Evolutionary conservation across 2,888 invertebrate genomes (phyloP).

Genomic region (Pseudeuparius sepicola): DNA sequence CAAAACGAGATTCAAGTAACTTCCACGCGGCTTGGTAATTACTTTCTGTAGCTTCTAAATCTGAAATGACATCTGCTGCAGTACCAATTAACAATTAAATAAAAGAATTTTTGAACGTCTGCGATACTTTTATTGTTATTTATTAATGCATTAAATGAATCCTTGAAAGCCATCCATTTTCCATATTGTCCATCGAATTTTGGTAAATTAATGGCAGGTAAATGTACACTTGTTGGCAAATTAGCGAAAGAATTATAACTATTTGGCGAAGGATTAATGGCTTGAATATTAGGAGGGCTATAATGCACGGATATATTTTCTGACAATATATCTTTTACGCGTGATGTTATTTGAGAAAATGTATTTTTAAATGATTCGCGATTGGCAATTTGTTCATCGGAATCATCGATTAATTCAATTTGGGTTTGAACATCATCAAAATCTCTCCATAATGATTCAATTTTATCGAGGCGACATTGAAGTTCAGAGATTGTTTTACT

Average conservation of each 20-base stretch:
- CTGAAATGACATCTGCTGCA: not conserved
- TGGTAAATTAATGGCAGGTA: constrained; percentile 1
- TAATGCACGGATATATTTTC: too few species aligned
- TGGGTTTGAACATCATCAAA: not conserved
- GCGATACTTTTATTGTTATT: not conserved
- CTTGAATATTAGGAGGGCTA: too few species aligned
- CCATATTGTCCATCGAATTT: not conserved
- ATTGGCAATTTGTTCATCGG: not conserved
- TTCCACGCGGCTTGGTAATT: constrained; percentile 4
- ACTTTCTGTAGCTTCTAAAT: not conserved
- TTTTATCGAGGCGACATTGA: not conserved
- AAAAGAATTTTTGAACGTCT: not conserved
- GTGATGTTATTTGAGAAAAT: not conserved
- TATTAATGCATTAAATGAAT: not conserved
- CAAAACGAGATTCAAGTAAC: constrained; percentile 3
- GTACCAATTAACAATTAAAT: not conserved
- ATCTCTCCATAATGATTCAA: not conserved
- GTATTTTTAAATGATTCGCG: constrained; percentile 1
- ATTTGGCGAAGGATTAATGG: too few species aligned
- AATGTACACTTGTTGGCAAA: not conserved
- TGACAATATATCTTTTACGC: too few species aligned
- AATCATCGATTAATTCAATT: not conserved
- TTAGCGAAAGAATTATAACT: not conserved
- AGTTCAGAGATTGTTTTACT: too few species aligned
- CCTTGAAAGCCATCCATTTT: not conserved